Evolutionary conservation across 2,888 invertebrate species (phyloP), one percentile per base, ranked within the genome.

Genomic region (Hirtodrosophila trivittata): DNA sequence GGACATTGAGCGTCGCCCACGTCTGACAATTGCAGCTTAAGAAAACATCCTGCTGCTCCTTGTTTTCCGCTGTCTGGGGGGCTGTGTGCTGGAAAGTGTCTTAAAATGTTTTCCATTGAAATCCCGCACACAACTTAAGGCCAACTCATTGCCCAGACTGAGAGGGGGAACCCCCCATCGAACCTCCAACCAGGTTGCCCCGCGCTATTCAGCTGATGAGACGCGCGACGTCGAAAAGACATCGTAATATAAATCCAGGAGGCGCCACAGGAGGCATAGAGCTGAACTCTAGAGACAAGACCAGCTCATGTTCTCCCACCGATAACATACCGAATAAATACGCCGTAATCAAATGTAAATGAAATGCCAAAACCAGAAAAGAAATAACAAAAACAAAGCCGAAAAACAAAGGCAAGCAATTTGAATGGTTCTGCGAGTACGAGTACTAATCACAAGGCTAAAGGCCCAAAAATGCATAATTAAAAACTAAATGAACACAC

Each of bases 311-410:
- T 28, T 28, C 28, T 21, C 3, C 18, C 18, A 21, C 3, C 18
- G 1, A 38, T 18, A 38, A 4, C 13, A 41, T 45, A 42, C 43
- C 32, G 51, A 30, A 38, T 57, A 63, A 28, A 52, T n/a, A n/a
- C n/a, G n/a, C n/a, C n/a, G n/a, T 73, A 76, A 76, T 69, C 52
- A 74, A 77, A 77, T 77, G 70, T 82, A 81, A 77, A 81, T 81
- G 70, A 55, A 74, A 69, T 66, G 73, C 74, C 65, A 68, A 54
- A 72, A 60, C 18, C 60, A 66, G 67, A 38, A 42, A 35, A 32
- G 30, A 51, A 16, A 16, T 16, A 39, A 46, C 8, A 35, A 13
- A 28, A 1, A 6, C 33, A 32, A 37, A 21, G 25, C 26, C 38
- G 9, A 14, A 47, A 49, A 58, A 57, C 62, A 51, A 46, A 52